Conservation (phyloP, 2,888 invertebrate species). For the Caenorhabditis imperialis region DNA sequence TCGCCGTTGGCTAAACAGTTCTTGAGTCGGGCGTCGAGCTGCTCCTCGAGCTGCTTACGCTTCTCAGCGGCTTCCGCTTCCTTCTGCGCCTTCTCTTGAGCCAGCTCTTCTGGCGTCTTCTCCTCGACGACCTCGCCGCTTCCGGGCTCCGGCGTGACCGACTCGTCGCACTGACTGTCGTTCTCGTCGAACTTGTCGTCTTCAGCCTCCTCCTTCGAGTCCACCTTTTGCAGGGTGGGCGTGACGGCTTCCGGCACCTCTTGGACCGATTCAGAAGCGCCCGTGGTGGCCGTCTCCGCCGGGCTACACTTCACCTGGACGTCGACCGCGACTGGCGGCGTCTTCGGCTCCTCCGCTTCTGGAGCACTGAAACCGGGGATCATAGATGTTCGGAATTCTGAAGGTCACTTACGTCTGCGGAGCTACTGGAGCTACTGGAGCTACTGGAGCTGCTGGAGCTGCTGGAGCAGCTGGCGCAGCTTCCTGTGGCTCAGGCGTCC, state of each 20-base stretch:
- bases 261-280: background rate
- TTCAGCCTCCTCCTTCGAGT: slow-evolving; percentile 33
- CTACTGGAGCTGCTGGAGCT: background rate
- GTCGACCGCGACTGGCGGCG: background rate
- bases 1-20: slow-evolving; percentile 16
- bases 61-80: slow-evolving; percentile 54
- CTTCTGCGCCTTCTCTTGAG: slow-evolving; percentile 35
- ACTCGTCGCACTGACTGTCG: slow-evolving; percentile 9
- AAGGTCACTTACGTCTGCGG: too few relatives aligned
- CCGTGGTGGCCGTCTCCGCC: background rate
- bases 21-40: slow-evolving; percentile 25
- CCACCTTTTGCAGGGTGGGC: slow-evolving; percentile 22
- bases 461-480: slow-evolving; percentile 4
- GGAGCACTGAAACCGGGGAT: background rate
- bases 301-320: background rate
- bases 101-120: slow-evolving; percentile 49
- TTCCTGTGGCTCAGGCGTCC: slow-evolving; percentile 1
- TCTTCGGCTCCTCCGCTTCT: background rate
- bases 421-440: too few relatives aligned
- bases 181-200: slow-evolving; percentile 45
- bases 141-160: slow-evolving; percentile 2
- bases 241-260: slow-evolving; percentile 1
- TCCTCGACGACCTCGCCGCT: slow-evolving; percentile 10
- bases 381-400: too few relatives aligned
- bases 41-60: slow-evolving; percentile 24